Evolutionary conservation across 2,797 vertebrate species (phyloP).

Genomic region (Pantherophis vulpinus): DNA sequence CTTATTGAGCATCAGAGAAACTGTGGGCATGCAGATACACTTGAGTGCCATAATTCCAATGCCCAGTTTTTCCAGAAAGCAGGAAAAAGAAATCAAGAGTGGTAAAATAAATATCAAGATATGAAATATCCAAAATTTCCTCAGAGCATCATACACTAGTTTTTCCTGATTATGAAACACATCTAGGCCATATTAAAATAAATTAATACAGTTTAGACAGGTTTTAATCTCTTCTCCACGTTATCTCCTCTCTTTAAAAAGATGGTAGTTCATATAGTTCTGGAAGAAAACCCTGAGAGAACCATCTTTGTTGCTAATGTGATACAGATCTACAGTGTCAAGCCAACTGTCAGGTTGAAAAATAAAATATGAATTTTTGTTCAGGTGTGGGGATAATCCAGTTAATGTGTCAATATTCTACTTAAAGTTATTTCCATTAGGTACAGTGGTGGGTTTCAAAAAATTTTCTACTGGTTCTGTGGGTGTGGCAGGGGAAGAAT

Average conservation of each 20-base stretch:
- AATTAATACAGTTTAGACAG: background rate
- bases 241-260: background rate
- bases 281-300: background rate
- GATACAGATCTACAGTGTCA: background rate
- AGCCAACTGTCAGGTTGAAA: background rate
- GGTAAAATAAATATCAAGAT: background rate
- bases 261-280: background rate
- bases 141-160: background rate
- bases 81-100: background rate
- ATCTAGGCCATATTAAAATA: background rate
- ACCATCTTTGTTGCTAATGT: background rate
- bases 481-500: too few relatives aligned
- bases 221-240: background rate
- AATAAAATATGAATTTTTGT: background rate
- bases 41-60: background rate
- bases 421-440: background rate
- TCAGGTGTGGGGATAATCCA: background rate
- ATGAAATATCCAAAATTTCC: background rate
- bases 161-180: background rate
- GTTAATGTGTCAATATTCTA: background rate
- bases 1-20: background rate
- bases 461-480: too few relatives aligned
- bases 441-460: background rate
- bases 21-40: background rate
- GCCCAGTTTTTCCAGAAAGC: accelerated